Conservation (phyloP, 2,888 invertebrate species). For the Pseudolycoriella hygida region DNA sequence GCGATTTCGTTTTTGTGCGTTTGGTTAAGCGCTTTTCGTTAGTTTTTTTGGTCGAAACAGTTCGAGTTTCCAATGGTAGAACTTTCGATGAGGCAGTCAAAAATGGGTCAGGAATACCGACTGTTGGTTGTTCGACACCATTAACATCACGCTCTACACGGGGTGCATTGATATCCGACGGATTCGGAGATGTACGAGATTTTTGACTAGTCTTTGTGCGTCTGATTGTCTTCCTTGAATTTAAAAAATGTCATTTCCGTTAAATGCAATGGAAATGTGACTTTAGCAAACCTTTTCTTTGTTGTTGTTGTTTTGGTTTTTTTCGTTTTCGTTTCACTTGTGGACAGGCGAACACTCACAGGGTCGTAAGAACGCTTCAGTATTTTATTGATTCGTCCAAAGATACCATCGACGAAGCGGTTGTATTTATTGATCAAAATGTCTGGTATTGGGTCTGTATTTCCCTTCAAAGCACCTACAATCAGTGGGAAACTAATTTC, state of each 20-base stretch:
- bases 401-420: constrained; percentile 66
- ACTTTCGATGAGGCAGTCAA: constrained; percentile 5
- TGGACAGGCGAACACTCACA: constrained; percentile 56
- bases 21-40: constrained; percentile 21
- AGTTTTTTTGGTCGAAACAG: constrained; percentile 30
- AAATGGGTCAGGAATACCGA: constrained; percentile 11
- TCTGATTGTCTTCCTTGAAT: background rate
- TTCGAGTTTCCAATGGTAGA: constrained; percentile 7
- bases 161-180: too few species aligned
- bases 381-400: constrained; percentile 65
- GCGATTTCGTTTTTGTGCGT: constrained; percentile 18
- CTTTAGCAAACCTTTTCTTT: background rate
- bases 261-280: constrained; percentile 11
- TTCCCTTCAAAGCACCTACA: background rate
- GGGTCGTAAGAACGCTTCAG: constrained; percentile 67
- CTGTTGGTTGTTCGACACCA: constrained; percentile 3
- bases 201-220: constrained; percentile 3
- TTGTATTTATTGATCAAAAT: constrained; percentile 68
- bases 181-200: constrained; percentile 5
- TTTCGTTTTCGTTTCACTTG: constrained; percentile 33
- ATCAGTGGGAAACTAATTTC: too few species aligned
- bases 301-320: constrained; percentile 5
- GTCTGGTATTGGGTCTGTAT: constrained; percentile 30
- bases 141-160: too few species aligned
- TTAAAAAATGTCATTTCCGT: constrained; percentile 7